phyloP scores from a whole-genome alignment of 1,140 invertebrate species.

The Notospermus geniculatus region DNA sequence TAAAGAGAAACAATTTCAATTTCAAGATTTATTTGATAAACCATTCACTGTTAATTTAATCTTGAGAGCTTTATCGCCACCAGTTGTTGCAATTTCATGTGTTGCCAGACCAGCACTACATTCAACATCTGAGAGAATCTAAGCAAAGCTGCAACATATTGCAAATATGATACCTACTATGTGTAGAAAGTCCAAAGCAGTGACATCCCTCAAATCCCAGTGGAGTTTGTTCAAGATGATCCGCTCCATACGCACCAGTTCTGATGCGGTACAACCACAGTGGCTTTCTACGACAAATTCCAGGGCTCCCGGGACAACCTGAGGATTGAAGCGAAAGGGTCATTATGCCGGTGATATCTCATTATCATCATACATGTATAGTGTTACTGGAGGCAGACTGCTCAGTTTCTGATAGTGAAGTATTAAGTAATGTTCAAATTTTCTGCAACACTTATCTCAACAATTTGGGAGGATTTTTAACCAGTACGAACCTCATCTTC shows the following conservation, averaged over 20 bases:
- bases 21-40: not conserved
- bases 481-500: slow-evolving; percentile 51
- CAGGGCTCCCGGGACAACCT: slow-evolving; percentile 51
- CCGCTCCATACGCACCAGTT: slow-evolving; percentile 54
- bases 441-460: not conserved
- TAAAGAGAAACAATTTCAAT: not conserved
- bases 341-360: not conserved
- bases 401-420: not conserved
- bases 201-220: slow-evolving; percentile 47
- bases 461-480: not conserved
- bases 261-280: slow-evolving; percentile 50
- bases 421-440: not conserved
- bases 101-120: not conserved
- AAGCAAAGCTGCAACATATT: too few species aligned
- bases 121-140: not conserved
- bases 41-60: too few species aligned
- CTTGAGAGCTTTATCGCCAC: too few species aligned
- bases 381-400: not conserved
- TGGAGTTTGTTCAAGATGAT: slow-evolving; percentile 51
- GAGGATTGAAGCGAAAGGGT: slow-evolving; percentile 10
- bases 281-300: slow-evolving; percentile 51
- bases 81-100: too few species aligned
- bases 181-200: slow-evolving; percentile 53
- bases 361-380: not conserved
- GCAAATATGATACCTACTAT: slow-evolving; percentile 42